Evolutionary conservation across 2,888 invertebrate genomes (phyloP).

Genomic region (Hirudinaria manillensis): DNA sequence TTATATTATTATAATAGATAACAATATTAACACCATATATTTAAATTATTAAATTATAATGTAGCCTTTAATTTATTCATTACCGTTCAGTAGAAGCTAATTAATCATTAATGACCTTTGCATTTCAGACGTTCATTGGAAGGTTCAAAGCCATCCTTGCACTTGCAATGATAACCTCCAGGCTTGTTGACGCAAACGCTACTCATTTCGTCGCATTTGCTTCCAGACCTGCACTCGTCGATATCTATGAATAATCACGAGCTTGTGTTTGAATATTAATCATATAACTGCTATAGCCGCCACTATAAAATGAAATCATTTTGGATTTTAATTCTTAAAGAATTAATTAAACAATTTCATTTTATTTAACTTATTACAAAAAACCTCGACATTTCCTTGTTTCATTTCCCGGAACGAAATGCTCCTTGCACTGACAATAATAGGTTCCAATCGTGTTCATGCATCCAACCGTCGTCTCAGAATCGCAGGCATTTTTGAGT

Average conservation of each 20-base stretch:
- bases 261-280: too few species aligned
- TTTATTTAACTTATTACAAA: background rate
- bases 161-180: slow-evolving; percentile 9
- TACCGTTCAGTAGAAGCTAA: background rate
- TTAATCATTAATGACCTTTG: background rate
- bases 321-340: too few species aligned
- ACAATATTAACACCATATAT: too few species aligned
- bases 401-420: background rate
- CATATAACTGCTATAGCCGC: too few species aligned
- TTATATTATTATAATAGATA: too few species aligned
- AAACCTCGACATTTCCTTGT: slow-evolving; percentile 1
- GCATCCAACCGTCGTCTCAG: slow-evolving; percentile 1
- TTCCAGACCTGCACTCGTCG: background rate
- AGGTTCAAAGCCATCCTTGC: background rate
- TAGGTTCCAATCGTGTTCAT: slow-evolving; percentile 20
- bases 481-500: background rate
- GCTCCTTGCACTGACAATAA: background rate
- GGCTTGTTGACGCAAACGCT: slow-evolving; percentile 1
- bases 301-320: too few species aligned
- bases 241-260: background rate
- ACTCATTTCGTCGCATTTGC: background rate
- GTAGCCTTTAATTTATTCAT: too few species aligned
- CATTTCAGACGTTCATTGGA: background rate
- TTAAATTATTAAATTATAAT: too few species aligned
- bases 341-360: too few species aligned